Conservation (phyloP, 2,797 vertebrate genomes). For the Karalla daura region DNA sequence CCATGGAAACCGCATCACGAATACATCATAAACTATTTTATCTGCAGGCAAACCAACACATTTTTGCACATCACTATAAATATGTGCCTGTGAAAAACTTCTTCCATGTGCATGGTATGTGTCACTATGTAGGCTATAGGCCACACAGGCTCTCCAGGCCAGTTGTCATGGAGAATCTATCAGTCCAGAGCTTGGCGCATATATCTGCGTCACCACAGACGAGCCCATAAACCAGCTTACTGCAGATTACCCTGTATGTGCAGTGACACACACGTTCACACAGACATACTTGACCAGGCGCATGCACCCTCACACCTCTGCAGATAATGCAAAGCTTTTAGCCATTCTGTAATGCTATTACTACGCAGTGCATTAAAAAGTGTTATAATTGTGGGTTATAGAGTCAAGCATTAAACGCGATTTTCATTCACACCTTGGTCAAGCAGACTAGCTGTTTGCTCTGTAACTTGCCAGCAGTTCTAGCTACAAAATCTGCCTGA, state of each 20-base stretch:
- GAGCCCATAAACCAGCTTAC: constrained; percentile 87
- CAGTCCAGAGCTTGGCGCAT: constrained; percentile 66
- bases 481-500: too few relatives aligned
- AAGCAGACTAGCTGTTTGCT: too few relatives aligned
- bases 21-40: neutral
- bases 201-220: constrained; percentile 81
- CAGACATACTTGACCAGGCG: constrained; percentile 22
- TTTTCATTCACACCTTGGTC: too few relatives aligned
- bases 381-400: too few relatives aligned
- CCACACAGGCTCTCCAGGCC: constrained; percentile 61
- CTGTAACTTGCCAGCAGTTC: too few relatives aligned
- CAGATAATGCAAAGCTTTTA: neutral
- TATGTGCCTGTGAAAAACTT: neutral
- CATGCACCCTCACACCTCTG: neutral
- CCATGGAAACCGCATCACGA: neutral
- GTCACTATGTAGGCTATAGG: constrained; percentile 45
- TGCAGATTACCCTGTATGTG: constrained; percentile 80
- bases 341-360: neutral
- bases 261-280: constrained; percentile 54
- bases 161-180: constrained; percentile 81
- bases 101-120: neutral
- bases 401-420: too few relatives aligned
- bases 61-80: too few relatives aligned
- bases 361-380: too few relatives aligned
- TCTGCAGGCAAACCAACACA: too few relatives aligned